phyloP scores from a whole-genome alignment of 2,888 invertebrate species.

The Rambutsinella grinnellia region DNA sequence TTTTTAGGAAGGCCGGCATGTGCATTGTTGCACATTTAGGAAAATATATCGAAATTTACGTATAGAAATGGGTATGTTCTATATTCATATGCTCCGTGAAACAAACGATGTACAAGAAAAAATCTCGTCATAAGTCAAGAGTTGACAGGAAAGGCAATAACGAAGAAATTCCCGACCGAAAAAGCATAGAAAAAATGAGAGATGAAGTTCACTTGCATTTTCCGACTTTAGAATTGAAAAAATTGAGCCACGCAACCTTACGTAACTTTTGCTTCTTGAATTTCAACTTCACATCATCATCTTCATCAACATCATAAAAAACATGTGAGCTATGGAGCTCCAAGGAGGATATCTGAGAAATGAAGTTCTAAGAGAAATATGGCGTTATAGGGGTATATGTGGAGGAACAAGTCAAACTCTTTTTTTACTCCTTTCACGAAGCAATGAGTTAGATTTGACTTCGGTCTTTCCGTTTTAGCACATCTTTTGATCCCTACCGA shows the following conservation, averaged over 20 bases:
- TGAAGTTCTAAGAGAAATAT: constrained; percentile 25
- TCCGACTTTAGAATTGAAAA: neutral
- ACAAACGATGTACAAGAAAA: neutral
- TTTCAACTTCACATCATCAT: constrained; percentile 32
- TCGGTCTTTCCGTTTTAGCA: constrained; percentile 49
- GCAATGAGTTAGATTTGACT: constrained; percentile 40
- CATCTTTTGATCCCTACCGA: constrained; percentile 60
- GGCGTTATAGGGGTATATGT: constrained; percentile 14
- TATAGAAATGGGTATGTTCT: no score
- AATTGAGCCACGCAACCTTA: constrained; percentile 24
- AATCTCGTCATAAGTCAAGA: neutral
- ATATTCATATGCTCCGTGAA: no score
- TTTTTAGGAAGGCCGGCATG: no score
- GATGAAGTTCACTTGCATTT: neutral
- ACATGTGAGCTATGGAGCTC: neutral
- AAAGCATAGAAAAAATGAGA: neutral
- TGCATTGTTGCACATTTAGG: no score
- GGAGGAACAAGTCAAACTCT: neutral
- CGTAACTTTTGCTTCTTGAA: constrained; percentile 22
- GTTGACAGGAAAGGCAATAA: neutral
- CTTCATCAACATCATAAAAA: neutral
- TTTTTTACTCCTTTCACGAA: constrained; percentile 25
- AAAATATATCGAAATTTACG: no score
- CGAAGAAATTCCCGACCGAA: neutral
- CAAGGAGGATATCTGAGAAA: constrained; percentile 20